Evolutionary conservation across 2,888 invertebrate genomes (phyloP), one percentile per base, ranked within the genome.

Genomic region (Adelognathus sp.): DNA sequence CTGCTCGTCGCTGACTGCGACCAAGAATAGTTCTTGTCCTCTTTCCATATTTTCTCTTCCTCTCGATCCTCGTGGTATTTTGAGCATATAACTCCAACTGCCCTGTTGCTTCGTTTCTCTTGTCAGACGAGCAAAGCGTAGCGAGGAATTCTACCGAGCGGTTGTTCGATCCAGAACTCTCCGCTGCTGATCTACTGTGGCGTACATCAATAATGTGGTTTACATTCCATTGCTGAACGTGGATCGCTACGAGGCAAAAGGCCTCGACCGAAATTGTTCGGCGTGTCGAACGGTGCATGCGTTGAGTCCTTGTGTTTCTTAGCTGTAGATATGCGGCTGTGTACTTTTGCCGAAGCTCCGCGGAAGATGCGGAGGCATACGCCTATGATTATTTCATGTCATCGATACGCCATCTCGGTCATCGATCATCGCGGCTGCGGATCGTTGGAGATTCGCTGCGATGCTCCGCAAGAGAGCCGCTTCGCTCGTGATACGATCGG

Each of bases 391-490:
- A 86, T 82, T 86, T 84, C 82, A 84, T 83, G 88, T 87, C 87
- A 84, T 84, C 83, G 81, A 81, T 82, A 84, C 82, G 81, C 75
- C 54, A 80, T 75, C 82, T 67, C 75, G 83, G 79, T 82, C 85
- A 85, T 88, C 85, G 87, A 87, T 88, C 87, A 88, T 85, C 83
- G 79, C n/a, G n/a, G n/a, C 76, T 81, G 81, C 76, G 83, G 83
- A 82, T 83, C 80, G 78, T 72, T 66, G 69, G 64, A 74, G 76
- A 73, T 75, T n/a, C 72, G 60, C 67, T 14, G 14, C 66, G 39
- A 33, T 50, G 67, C 52, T 67, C 54, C 5, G 9, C 67, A 11
- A 54, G 54, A 67, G 66, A 16, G 29, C 14, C 29, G 39, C 52
- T 54, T 29, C 24, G 52, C 18, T 7, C 11, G n/a, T 29, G 70